phyloP scores from a whole-genome alignment of 2,888 invertebrate species.

The Tethea ocularis region DNA sequence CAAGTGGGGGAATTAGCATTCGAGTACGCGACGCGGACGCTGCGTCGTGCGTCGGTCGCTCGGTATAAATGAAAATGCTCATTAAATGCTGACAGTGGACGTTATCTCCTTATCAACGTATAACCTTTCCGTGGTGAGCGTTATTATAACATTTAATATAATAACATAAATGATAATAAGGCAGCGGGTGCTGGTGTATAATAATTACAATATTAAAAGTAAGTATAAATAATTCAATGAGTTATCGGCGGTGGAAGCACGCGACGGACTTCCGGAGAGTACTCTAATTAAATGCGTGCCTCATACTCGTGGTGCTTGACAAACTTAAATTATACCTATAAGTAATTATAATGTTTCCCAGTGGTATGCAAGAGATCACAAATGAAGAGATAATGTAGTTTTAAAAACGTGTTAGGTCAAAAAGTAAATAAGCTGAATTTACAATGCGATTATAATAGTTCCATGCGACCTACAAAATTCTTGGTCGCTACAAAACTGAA shows the following conservation, averaged over 20 bases:
- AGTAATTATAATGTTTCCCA: slow-evolving; percentile 56
- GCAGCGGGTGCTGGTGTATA: slow-evolving; percentile 67
- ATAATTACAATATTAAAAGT: slow-evolving; percentile 82
- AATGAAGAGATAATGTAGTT: slow-evolving; percentile 18
- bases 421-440: neutral
- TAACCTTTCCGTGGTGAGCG: slow-evolving; percentile 74
- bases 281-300: slow-evolving; percentile 69
- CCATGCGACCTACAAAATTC: neutral
- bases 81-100: slow-evolving; percentile 64
- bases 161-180: slow-evolving; percentile 81
- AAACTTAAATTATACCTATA: slow-evolving; percentile 67
- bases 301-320: slow-evolving; percentile 62
- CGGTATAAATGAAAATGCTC: slow-evolving; percentile 50
- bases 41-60: slow-evolving; percentile 25
- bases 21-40: slow-evolving; percentile 37
- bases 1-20: slow-evolving; percentile 60
- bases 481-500: neutral
- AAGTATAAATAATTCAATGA: slow-evolving; percentile 82
- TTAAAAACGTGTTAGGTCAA: neutral
- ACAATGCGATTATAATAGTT: neutral
- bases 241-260: slow-evolving; percentile 75
- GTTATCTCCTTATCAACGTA: slow-evolving; percentile 74
- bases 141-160: slow-evolving; percentile 80
- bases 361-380: slow-evolving; percentile 33
- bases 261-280: slow-evolving; percentile 79